phyloP scores from a whole-genome alignment of 1,140 invertebrate genomes.

The Hyles euphorbiae region DNA sequence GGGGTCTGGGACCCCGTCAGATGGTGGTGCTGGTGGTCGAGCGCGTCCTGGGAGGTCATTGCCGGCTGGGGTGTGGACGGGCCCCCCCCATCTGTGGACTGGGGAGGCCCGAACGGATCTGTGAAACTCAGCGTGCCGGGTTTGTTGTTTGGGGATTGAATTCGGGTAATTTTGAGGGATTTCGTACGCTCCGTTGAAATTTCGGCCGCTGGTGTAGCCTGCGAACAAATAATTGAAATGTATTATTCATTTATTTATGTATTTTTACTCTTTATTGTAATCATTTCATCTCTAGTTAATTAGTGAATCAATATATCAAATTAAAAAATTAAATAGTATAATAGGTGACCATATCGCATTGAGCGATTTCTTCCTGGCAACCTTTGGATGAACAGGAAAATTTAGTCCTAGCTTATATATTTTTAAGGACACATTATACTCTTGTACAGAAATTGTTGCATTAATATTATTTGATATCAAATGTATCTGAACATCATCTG shows the following conservation, averaged over 20 bases:
- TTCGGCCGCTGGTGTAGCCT: slow-evolving; percentile 52
- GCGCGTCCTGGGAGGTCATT: slow-evolving; percentile 60
- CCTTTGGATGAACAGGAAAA: too few species aligned
- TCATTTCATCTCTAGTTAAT: too few species aligned
- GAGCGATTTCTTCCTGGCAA: too few species aligned
- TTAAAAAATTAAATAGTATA: too few species aligned
- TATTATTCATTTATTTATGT: not conserved
- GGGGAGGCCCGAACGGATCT: slow-evolving; percentile 75
- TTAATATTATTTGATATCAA: too few species aligned
- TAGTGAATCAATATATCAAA: too few species aligned
- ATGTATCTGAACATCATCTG: too few species aligned
- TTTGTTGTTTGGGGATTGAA: slow-evolving; percentile 66
- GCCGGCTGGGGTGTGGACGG: slow-evolving; percentile 67
- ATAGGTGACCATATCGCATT: too few species aligned
- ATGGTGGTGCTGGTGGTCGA: slow-evolving; percentile 61
- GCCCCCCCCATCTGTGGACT: slow-evolving; percentile 71
- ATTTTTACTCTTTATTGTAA: too few species aligned
- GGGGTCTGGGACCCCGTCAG: slow-evolving; percentile 65
- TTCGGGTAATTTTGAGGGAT: slow-evolving; percentile 73
- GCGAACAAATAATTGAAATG: slow-evolving; percentile 32
- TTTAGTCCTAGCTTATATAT: too few species aligned
- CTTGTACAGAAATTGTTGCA: too few species aligned
- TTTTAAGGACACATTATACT: too few species aligned
- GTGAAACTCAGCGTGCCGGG: slow-evolving; percentile 72
- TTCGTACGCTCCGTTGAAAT: slow-evolving; percentile 31